Conservation (phyloP, 2,797 vertebrate species). For the Enteromius treurensis region DNA sequence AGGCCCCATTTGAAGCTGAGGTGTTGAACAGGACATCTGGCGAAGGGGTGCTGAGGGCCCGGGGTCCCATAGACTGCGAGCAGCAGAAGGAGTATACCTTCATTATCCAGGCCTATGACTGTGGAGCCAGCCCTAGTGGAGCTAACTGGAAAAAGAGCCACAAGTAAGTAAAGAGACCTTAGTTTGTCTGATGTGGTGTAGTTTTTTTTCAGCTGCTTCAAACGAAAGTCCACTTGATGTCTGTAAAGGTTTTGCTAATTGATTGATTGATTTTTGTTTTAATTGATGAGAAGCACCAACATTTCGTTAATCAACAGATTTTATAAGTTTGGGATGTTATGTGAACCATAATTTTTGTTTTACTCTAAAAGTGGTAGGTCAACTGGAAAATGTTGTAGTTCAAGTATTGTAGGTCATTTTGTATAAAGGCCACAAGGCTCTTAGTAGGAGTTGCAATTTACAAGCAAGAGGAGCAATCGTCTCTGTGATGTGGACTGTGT, state of each 20-base stretch:
- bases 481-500: constrained; percentile 6
- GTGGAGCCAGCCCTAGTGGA: constrained; percentile 83
- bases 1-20: constrained; percentile 90
- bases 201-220: neutral
- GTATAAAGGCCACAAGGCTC: neutral
- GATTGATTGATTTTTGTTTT: neutral
- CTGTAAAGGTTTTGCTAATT: neutral
- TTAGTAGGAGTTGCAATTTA: neutral
- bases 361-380: neutral
- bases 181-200: neutral
- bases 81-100: constrained; percentile 96
- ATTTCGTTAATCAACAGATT: neutral
- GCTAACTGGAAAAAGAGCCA: constrained; percentile 96
- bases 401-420: neutral
- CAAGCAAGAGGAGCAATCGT: neutral
- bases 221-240: neutral
- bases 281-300: neutral
- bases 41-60: constrained; percentile 88
- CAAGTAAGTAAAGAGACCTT: constrained; percentile 82
- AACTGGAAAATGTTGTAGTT: neutral
- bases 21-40: constrained; percentile 95
- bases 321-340: neutral
- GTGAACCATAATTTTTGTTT: neutral
- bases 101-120: constrained; percentile 97
- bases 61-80: constrained; percentile 91